Evolutionary conservation across 2,797 vertebrate species (phyloP).

Genomic region (Tinamus major): DNA sequence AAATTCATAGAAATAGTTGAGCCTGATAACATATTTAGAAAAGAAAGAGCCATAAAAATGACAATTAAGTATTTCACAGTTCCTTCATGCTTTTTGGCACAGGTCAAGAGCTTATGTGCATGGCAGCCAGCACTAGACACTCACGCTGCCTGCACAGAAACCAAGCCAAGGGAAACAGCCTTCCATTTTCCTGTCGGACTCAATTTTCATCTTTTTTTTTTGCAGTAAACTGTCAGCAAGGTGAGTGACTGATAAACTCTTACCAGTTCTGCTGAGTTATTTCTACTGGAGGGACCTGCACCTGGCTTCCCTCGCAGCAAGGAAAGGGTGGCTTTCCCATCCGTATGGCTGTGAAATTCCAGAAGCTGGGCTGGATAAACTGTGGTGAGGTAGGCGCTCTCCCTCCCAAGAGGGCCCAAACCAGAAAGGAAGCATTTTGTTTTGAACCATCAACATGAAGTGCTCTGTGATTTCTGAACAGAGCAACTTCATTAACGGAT

Average conservation of each 20-base stretch:
- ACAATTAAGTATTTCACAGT: not conserved
- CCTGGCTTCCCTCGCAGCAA: not conserved
- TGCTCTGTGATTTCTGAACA: not conserved
- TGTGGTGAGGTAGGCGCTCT: not conserved
- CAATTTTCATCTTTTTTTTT: not conserved
- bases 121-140: not conserved
- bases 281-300: not conserved
- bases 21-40: not conserved
- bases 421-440: not conserved
- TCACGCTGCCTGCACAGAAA: not conserved
- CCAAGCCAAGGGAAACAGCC: not conserved
- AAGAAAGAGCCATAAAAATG: not conserved
- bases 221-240: not conserved
- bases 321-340: not conserved
- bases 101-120: not conserved
- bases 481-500: not conserved
- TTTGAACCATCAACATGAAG: not conserved
- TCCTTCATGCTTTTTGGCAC: not conserved
- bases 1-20: not conserved
- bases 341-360: not conserved
- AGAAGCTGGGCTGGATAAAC: not conserved
- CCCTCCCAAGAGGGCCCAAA: not conserved
- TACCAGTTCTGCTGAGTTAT: not conserved
- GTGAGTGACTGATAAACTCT: not conserved
- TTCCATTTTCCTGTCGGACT: not conserved